Conservation (phyloP, 1,140 invertebrate species). For the Drosophila ambigua region DNA sequence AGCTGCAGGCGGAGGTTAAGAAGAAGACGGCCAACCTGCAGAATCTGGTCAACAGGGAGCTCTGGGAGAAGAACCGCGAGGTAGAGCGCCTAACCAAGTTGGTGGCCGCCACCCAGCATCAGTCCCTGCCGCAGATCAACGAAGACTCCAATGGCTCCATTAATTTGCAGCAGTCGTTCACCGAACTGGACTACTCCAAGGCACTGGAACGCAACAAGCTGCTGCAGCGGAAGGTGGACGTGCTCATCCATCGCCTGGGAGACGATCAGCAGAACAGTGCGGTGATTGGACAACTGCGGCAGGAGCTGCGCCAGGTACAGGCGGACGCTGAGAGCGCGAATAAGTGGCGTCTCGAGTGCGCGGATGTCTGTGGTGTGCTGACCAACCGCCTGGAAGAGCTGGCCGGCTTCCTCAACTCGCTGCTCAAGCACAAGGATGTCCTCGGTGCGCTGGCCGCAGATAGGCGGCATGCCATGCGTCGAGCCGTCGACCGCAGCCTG, state of each 20-base stretch:
- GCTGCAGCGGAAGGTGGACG: constrained; percentile 73
- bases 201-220: constrained; percentile 75
- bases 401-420: constrained; percentile 88
- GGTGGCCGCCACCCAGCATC: constrained; percentile 43
- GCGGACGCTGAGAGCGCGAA: constrained; percentile 79
- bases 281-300: constrained; percentile 65
- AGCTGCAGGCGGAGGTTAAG: constrained; percentile 86
- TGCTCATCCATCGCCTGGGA: constrained; percentile 74
- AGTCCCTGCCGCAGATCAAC: constrained; percentile 28
- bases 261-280: constrained; percentile 67
- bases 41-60: constrained; percentile 87
- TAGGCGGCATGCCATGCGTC: constrained; percentile 84
- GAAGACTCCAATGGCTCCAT: constrained; percentile 25
- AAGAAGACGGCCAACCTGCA: constrained; percentile 88
- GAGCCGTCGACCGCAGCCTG: constrained; percentile 85
- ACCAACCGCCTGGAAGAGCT: constrained; percentile 88
- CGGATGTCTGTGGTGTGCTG: constrained; percentile 87
- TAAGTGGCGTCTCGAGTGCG: constrained; percentile 86
- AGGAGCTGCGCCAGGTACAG: constrained; percentile 80
- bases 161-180: constrained; percentile 65
- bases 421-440: constrained; percentile 87
- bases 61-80: constrained; percentile 89
- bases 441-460: constrained; percentile 84
- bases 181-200: constrained; percentile 65
- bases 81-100: constrained; percentile 86